A percentile compares a stretch with the other conserved stretches of the same genome.
Evolutionary conservation across 1,140 invertebrate species (phyloP).

Genomic region (Carposina sasakii): DNA sequence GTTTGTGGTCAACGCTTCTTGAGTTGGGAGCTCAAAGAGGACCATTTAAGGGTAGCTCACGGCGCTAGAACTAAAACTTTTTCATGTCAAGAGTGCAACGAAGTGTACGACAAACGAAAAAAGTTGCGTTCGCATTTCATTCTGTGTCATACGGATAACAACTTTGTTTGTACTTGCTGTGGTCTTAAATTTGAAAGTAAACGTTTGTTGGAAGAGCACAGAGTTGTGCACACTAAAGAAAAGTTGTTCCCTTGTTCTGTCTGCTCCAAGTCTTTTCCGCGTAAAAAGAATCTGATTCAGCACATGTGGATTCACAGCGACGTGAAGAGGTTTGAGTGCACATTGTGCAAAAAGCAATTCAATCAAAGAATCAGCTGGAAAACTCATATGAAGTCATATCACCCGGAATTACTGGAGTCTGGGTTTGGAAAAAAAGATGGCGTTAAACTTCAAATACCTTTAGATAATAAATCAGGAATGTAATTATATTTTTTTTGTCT

Average conservation of each 20-base stretch:
- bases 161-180: conserved; percentile 17
- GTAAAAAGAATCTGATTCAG: conserved; percentile 31
- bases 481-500: no score
- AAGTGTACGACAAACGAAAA: conserved; percentile 13
- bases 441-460: no score
- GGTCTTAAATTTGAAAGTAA: conserved; percentile 22
- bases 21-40: conserved; percentile 15
- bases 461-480: no score
- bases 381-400: conserved; percentile 48
- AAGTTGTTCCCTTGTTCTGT: conserved; percentile 63
- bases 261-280: conserved; percentile 49
- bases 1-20: conserved; percentile 25
- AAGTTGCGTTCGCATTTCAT: conserved; percentile 22
- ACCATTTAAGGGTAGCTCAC: conserved; percentile 22
- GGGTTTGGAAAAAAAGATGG: background rate
- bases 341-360: conserved; percentile 52
- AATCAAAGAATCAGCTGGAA: conserved; percentile 10
- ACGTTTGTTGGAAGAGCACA: conserved; percentile 51
- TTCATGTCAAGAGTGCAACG: conserved; percentile 20
- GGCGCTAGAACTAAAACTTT: conserved; percentile 15
- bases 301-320: conserved; percentile 73
- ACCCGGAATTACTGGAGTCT: conserved; percentile 43
- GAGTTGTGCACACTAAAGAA: conserved; percentile 60
- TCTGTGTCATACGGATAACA: conserved; percentile 21
- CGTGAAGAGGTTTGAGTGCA: conserved; percentile 74